Evolutionary conservation across 2,888 invertebrate genomes (phyloP).

Genomic region (Cantharis lateralis): DNA sequence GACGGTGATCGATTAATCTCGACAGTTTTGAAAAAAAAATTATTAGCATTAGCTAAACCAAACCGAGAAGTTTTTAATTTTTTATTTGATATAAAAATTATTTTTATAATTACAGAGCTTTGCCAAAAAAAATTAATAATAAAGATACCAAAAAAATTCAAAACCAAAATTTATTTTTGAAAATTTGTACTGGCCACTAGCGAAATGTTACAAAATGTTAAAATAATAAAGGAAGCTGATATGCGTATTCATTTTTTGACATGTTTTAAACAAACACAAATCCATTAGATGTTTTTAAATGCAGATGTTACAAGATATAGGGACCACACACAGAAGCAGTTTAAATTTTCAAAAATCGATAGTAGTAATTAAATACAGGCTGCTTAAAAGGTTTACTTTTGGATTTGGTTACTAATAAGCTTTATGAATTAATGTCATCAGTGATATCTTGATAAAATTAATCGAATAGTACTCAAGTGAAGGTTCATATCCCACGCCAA

Average conservation of each 20-base stretch:
- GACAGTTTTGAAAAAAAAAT: too few relatives aligned
- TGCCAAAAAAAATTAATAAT: too few relatives aligned
- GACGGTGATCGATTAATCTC: too few relatives aligned
- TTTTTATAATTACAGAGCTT: too few relatives aligned
- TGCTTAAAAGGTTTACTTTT: background rate
- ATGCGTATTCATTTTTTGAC: constrained; percentile 24
- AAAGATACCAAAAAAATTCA: too few relatives aligned
- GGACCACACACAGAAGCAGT: constrained; percentile 32
- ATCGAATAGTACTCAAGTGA: background rate
- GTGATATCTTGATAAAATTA: background rate
- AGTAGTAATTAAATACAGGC: background rate
- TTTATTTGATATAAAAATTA: too few relatives aligned
- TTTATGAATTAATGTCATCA: background rate
- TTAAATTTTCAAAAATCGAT: background rate
- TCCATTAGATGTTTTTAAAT: constrained; percentile 40
- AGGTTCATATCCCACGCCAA: too few relatives aligned
- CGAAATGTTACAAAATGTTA: background rate
- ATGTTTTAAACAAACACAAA: constrained; percentile 41
- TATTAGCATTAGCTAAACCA: too few relatives aligned
- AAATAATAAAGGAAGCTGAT: constrained; percentile 8
- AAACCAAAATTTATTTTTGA: background rate
- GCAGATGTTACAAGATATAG: constrained; percentile 31
- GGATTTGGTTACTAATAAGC: background rate
- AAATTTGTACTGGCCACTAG: background rate
- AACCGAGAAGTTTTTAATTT: too few relatives aligned